A percentile compares a stretch with the other conserved stretches of the same genome.
Conservation (phyloP, 2,113 vertebrate species). For the Pipra filicauda region DNA sequence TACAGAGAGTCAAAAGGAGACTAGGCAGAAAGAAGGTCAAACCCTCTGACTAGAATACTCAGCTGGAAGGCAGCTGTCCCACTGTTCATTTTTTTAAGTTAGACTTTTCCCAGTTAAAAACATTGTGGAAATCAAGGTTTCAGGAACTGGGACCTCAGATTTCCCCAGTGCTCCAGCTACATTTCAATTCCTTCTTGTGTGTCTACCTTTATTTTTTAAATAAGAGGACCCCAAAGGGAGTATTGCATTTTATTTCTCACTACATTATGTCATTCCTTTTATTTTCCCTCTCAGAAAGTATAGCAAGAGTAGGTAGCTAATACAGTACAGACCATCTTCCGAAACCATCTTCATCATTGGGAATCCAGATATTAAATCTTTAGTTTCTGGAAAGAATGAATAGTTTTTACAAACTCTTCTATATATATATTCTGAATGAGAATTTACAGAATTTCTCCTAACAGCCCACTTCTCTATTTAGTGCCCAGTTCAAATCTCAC, state of each 20-base stretch:
- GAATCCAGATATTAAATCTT: not conserved
- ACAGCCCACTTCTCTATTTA: not conserved
- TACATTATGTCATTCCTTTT: not conserved
- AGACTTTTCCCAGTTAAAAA: not conserved
- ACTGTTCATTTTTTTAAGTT: not conserved
- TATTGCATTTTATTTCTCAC: not conserved
- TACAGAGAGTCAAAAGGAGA: not conserved
- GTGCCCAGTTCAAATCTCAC: not conserved
- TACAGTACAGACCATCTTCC: not conserved
- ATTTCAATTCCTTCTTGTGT: not conserved
- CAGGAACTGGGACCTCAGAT: not conserved
- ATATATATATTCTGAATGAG: not conserved
- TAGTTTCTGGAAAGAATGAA: not conserved
- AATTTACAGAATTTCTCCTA: not conserved
- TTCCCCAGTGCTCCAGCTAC: not conserved
- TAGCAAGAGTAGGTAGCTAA: not conserved
- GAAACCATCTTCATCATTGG: not conserved
- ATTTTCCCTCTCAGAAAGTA: not conserved
- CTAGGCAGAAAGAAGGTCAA: not conserved
- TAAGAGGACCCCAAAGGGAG: rapidly evolving
- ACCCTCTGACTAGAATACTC: not conserved
- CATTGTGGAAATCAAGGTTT: not conserved
- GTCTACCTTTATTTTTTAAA: not conserved
- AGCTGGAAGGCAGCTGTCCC: not conserved
- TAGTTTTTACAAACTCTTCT: not conserved